Base-by-base conservation (phyloP, 37 sponge, comb jelly and placozoan species). In the Corticium candelabrum region DNA sequence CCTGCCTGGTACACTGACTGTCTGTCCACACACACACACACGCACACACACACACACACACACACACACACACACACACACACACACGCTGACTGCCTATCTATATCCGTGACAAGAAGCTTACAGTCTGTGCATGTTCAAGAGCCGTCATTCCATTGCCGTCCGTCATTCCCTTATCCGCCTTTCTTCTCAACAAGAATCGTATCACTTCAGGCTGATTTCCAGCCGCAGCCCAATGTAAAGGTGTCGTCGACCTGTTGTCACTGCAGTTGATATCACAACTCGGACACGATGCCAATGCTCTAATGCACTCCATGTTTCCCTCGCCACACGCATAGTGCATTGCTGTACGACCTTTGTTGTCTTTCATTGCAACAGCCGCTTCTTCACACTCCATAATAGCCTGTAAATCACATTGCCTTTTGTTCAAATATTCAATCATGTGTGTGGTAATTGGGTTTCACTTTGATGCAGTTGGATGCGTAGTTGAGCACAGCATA, bases 171-270 rank as follows among this genome's bases (percentile, higher is more conserved):
- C 40, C 37, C 34, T 84, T 72, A 39, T 91, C 86, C 1, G 89
- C 88, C 15, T 88, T 88, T 27, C 84, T 67, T 68, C 92, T 82
- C n/a, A 91, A 75, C n/a, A 91, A 68, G 1, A 88, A 78, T 40
- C 85, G 88, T 5, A 91, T n/a, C 2, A 88, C 73, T 33, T 40
- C 76, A 1, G 92, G 79, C 38, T 91, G 92, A 39, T 91, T 91
- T 27, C 86, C 86, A 35, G 88, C 92, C 29, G 92, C 92, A 69
- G 89, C 92, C 92, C 92, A 91, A 77, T 91, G 92, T 7, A 91
- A 82, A 27, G 92, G 86, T 35, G 89, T 88, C 30, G 92, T 88
- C 0, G 82, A 86, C 68, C 39, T 77, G 35, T 68, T 1, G 67
- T 91, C 92, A 29, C 67, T 73, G 56, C 86, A 77, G 67, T 91